Evolutionary conservation across 1,140 invertebrate genomes (phyloP).

Genomic region (Aphaenogaster floridana): DNA sequence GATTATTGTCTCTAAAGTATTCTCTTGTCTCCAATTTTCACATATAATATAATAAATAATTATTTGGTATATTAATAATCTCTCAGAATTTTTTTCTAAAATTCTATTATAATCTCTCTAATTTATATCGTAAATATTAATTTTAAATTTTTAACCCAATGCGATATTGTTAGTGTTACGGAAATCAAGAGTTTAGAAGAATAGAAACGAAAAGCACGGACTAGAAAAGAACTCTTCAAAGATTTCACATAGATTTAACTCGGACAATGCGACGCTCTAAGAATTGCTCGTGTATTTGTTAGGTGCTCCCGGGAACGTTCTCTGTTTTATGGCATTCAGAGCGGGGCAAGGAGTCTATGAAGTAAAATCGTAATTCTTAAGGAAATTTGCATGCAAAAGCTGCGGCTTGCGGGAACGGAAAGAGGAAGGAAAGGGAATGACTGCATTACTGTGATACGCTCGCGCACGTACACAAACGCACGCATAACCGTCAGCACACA

Average conservation of each 20-base stretch:
- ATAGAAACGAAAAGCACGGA: background rate
- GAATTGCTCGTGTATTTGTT: conserved; percentile 59
- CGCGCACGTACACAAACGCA: conserved; percentile 35
- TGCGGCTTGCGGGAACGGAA: conserved; percentile 50
- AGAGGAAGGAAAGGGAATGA: conserved; percentile 48
- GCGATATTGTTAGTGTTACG: background rate
- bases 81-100: background rate
- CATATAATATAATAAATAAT: conserved; percentile 2
- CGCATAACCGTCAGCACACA: conserved; percentile 11
- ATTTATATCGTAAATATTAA: background rate
- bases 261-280: conserved; percentile 45
- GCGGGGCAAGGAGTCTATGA: conserved; percentile 50
- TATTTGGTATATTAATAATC: background rate
- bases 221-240: conserved; percentile 8
- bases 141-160: background rate
- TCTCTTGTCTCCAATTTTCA: background rate
- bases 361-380: conserved; percentile 65
- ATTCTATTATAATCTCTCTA: background rate
- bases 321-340: conserved; percentile 54
- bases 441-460: conserved; percentile 52
- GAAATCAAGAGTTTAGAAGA: background rate
- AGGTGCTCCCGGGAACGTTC: conserved; percentile 29
- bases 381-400: conserved; percentile 65
- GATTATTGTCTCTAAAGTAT: background rate
- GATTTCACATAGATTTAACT: conserved; percentile 53